Evolutionary conservation across 2,888 invertebrate genomes (phyloP).

Genomic region (Netelia fuscicornis): DNA sequence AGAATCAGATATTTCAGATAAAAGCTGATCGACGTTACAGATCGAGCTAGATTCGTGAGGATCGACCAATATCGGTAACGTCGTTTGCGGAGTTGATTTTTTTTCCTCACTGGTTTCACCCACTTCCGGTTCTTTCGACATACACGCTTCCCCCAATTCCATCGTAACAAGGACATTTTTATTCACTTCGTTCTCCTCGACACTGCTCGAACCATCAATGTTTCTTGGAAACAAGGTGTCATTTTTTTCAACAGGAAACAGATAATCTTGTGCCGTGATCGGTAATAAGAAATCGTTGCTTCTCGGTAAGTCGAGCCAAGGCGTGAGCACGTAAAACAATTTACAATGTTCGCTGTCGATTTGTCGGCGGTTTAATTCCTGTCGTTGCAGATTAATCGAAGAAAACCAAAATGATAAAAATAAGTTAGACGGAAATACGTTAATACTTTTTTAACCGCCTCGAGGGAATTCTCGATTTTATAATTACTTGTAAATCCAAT

Average conservation of each 20-base stretch:
- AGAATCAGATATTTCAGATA: constrained; percentile 33
- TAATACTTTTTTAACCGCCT: neutral
- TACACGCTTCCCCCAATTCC: neutral
- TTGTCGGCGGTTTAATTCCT: constrained; percentile 37
- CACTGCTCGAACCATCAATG: neutral
- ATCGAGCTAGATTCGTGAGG: constrained; percentile 49
- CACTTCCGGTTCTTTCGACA: neutral
- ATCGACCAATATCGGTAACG: constrained; percentile 15
- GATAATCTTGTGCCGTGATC: neutral
- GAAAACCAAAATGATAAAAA: neutral
- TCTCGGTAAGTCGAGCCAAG: constrained; percentile 14
- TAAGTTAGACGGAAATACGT: no score
- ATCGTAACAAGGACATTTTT: neutral
- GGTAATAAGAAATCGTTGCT: neutral
- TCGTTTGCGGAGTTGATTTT: constrained; percentile 2
- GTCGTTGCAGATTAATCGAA: neutral
- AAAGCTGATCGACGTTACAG: constrained; percentile 47
- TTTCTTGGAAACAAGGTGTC: neutral
- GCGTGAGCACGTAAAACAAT: constrained; percentile 50
- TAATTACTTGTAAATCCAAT: constrained; percentile 26
- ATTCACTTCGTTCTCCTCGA: neutral
- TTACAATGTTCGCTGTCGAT: constrained; percentile 49
- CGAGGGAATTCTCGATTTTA: neutral
- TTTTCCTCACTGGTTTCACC: neutral
- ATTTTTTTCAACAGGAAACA: neutral